A percentile compares a stretch with the other conserved stretches of the same genome.
phyloP scores from a whole-genome alignment of 2,113 vertebrate species.

The Vulpes lagopus region DNA sequence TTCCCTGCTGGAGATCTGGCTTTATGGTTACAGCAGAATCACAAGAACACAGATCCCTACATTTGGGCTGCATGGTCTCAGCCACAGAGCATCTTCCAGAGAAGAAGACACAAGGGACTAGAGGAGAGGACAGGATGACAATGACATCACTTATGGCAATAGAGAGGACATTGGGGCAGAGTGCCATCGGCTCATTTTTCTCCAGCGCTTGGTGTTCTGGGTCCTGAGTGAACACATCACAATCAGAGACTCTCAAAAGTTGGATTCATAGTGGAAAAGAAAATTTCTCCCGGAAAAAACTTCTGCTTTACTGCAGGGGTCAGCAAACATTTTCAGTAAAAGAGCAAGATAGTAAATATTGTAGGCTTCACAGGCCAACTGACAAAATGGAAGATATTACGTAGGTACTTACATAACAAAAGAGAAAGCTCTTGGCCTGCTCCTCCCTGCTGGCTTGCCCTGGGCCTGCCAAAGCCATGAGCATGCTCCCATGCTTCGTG shows the following conservation, averaged over 20 bases:
- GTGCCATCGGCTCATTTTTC: neutral
- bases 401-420: neutral
- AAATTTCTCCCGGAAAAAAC: neutral
- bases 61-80: neutral
- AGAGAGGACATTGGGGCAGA: neutral
- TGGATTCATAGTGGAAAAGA: neutral
- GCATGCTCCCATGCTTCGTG: accelerated
- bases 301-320: neutral
- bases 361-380: accelerated
- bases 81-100: neutral
- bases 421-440: no score
- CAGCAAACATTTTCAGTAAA: neutral
- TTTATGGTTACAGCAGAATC: neutral
- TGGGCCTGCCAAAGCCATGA: accelerated
- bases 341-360: neutral
- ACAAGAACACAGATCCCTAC: neutral
- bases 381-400: neutral
- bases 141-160: no score
- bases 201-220: neutral
- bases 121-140: neutral
- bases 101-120: neutral
- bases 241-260: neutral
- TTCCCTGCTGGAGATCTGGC: neutral
- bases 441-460: neutral
- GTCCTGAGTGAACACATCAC: neutral